Base-by-base conservation (phyloP, 2,797 vertebrate genomes). In the Falco peregrinus region DNA sequence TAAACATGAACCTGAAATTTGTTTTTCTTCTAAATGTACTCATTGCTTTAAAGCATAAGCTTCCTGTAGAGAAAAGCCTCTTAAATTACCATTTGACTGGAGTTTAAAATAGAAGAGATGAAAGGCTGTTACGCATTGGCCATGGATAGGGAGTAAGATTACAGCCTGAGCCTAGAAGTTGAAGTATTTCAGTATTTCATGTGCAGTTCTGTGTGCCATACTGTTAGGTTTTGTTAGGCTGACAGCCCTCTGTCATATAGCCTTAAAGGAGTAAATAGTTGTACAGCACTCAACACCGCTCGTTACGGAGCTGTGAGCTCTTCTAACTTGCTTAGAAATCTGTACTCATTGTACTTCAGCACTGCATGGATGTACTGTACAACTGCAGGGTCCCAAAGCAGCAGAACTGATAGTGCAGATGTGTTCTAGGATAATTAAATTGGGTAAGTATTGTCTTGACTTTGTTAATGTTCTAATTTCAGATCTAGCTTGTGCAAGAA, bases 211-310 rank as follows among this genome's bases (percentile, higher is more conserved):
- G 5, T 78, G 47, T 84, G 60, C 33, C 31, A 2, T 31, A 28
- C 25, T n/a, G 33, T 54, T 83, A 57, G 24, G 5, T 87, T 85
- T 68, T 35, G 11, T 87, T 84, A 73, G 22, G 31, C 56, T 81
- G 61, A 9, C 20, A 69, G 50, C 29, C 4, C 11, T 79, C 3
- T 15, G 51, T 70, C n/a, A 5, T 19, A 15, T 2, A 69, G 13
- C 33, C 10, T 22, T 86, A 19, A 43, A 61, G 33, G 26, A 78
- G 21, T 77, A 43, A 75, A 10, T 59, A 80, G 37, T 41, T 69
- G 41, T 64, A 2, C 28, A 78, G 31, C 14, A 48, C 1, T 2
- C 9, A 16, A 0, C 64, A 51, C 6, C 16, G 8, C 59, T 88
- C 3, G 0, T 13, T 64, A 1, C 5, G 14, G 29, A 84, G 17